A percentile compares a stretch with the other conserved stretches of the same genome.
Conservation (phyloP, 2,113 vertebrate species). For the Numida meleagris region DNA sequence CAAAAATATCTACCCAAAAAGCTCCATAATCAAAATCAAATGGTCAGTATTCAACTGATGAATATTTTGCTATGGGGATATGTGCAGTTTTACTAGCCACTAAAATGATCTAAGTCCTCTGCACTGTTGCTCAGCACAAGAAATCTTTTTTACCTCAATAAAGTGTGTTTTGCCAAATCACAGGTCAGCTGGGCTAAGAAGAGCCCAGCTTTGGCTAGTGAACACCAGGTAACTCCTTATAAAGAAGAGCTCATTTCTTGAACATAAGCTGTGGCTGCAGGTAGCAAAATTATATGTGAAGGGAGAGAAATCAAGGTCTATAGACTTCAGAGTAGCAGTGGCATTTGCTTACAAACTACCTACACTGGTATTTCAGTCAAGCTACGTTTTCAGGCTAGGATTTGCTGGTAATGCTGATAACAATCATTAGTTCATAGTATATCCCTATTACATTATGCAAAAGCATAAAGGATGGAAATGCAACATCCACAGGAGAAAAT, state of each 20-base stretch:
- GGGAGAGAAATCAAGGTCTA: not conserved
- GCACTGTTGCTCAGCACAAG: not conserved
- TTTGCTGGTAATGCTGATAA: not conserved
- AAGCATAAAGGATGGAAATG: not conserved
- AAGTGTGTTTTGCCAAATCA: not conserved
- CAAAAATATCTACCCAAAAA: not conserved
- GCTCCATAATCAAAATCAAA: not conserved
- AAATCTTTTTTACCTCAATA: not conserved
- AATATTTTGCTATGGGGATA: not conserved
- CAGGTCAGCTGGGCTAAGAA: not conserved
- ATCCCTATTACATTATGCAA: not conserved
- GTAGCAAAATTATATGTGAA: not conserved
- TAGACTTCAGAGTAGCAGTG: not conserved
- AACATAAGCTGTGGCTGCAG: not conserved
- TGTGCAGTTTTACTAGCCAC: not conserved
- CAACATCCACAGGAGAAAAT: not conserved
- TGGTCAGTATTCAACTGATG: not conserved
- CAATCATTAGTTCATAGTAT: not conserved
- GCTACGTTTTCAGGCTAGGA: not conserved
- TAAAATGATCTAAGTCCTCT: not conserved
- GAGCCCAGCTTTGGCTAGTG: not conserved
- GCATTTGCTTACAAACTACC: not conserved
- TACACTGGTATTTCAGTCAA: not conserved
- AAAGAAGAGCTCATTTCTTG: not conserved
- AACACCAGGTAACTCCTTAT: not conserved